phyloP scores from a whole-genome alignment of 2,888 invertebrate genomes.

The Onchidella celtica region DNA sequence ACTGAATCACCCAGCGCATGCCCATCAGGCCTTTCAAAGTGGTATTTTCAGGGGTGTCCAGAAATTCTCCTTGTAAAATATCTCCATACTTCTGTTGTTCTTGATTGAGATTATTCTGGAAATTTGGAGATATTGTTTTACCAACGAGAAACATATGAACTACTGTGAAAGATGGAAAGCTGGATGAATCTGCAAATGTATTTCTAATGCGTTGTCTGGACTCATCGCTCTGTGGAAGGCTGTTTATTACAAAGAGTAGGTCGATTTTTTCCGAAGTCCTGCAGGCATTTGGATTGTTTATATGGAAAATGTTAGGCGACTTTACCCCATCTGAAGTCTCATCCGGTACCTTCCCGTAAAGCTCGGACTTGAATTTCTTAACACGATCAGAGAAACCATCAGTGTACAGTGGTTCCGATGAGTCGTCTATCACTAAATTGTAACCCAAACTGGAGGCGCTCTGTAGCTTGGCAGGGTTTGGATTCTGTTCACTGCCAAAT shows the following conservation, averaged over 20 bases:
- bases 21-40: conserved; percentile 38
- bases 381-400: conserved; percentile 37
- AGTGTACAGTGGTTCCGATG: neutral
- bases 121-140: neutral
- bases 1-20: conserved; percentile 37
- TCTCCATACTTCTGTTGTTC: conserved; percentile 19
- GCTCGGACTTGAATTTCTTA: conserved; percentile 19
- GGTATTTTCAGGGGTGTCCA: conserved; percentile 25
- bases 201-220: conserved; percentile 25
- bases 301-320: neutral
- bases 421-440: conserved; percentile 3
- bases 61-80: conserved; percentile 37
- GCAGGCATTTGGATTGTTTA: conserved; percentile 37
- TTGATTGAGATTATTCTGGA: conserved; percentile 22
- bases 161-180: conserved; percentile 6
- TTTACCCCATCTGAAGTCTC: neutral
- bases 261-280: neutral
- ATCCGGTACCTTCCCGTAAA: conserved; percentile 1
- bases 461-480: too few relatives aligned
- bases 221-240: conserved; percentile 29
- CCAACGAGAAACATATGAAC: conserved; percentile 43
- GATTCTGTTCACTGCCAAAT: too few relatives aligned
- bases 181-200: neutral
- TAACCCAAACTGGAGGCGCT: too few relatives aligned
- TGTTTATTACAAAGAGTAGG: conserved; percentile 28